Base-by-base conservation (phyloP, 1,140 invertebrate species). In the Microplitis demolitor region DNA sequence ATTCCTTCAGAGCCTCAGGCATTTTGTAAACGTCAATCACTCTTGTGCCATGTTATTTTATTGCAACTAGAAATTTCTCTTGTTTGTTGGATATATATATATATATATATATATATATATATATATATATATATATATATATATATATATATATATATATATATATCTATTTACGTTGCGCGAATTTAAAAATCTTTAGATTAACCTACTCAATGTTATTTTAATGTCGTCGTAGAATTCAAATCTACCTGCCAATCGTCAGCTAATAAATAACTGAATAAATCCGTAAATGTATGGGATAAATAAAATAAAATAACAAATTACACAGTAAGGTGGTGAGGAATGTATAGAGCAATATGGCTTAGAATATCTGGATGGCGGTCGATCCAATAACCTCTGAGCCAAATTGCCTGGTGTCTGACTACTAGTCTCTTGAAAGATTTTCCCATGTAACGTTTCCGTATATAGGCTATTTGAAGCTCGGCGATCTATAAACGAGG, bases 381-480 rank as follows among this genome's bases (percentile, higher is more conserved):
- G 62, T 69, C 74, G 75, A 79, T 79, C 79, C 74, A 74, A 75
- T 79, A 76, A 79, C 69, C 73, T 66, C 70, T 37, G 66, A 66
- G 71, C 71, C 75, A 76, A 79, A 79, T 80, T 79, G 79, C 73
- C 71, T 54, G 53, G 50, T 45, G 39, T 64, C 66, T 75, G 69
- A 73, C 75, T 77, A 70, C 53, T 39, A 68, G 13, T 24, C 51
- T 60, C 31, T 53, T 39, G 68, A 69, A 76, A 74, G 77, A 77
- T 78, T 76, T 78, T 70, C 82, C 78, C 66, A 54, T 80, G 81
- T 82, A 83, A 80, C 82, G 56, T 45, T 45, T 45, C 78, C 77
- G 78, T 79, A 58, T 45, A 83, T 82, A 82, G 83, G 77, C 81
- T 78, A 85, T 86, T 85, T 78, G 76, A 68, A 67, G 74, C 63